These are phyloP conservation scores for Heteromormyrus szaboi DNA, from an alignment of 2,797 vertebrate genomes.

Conservation along the genomic window DNA sequence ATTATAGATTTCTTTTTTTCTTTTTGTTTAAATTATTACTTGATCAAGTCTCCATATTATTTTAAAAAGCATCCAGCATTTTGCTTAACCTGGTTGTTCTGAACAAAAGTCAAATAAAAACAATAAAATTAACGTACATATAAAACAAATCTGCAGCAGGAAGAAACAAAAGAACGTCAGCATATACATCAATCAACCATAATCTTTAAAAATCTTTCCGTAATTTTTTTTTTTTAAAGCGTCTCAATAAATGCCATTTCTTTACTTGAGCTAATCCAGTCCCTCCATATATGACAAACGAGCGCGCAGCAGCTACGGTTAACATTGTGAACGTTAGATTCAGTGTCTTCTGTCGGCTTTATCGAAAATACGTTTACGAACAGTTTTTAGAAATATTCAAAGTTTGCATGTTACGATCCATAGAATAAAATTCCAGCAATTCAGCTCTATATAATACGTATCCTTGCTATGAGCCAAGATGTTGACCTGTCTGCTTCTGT, in stretches of 20 bases:
- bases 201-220: slow-evolving; percentile 47
- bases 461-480: slow-evolving; percentile 65
- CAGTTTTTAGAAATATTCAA: slow-evolving; percentile 75
- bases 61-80: slow-evolving; percentile 74
- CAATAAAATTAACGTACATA: slow-evolving; percentile 30
- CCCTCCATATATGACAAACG: slow-evolving; percentile 74
- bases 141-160: slow-evolving; percentile 41
- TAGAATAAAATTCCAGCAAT: slow-evolving; percentile 56
- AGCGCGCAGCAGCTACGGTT: slow-evolving; percentile 74
- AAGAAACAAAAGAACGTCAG: slow-evolving; percentile 44
- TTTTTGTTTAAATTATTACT: slow-evolving; percentile 53
- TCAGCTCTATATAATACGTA: slow-evolving; percentile 53
- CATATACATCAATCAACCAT: slow-evolving; percentile 46
- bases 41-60: slow-evolving; percentile 58
- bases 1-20: slow-evolving; percentile 47
- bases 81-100: slow-evolving; percentile 68
- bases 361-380: slow-evolving; percentile 78
- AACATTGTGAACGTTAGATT: slow-evolving; percentile 62
- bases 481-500: slow-evolving; percentile 67
- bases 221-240: slow-evolving; percentile 42
- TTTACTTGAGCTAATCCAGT: slow-evolving; percentile 63
- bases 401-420: slow-evolving; percentile 67
- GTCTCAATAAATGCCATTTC: slow-evolving; percentile 54
- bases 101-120: slow-evolving; percentile 52
- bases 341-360: slow-evolving; percentile 82